Conservation (phyloP, 2,797 vertebrate genomes). For the Buphagus erythrorhynchus region DNA sequence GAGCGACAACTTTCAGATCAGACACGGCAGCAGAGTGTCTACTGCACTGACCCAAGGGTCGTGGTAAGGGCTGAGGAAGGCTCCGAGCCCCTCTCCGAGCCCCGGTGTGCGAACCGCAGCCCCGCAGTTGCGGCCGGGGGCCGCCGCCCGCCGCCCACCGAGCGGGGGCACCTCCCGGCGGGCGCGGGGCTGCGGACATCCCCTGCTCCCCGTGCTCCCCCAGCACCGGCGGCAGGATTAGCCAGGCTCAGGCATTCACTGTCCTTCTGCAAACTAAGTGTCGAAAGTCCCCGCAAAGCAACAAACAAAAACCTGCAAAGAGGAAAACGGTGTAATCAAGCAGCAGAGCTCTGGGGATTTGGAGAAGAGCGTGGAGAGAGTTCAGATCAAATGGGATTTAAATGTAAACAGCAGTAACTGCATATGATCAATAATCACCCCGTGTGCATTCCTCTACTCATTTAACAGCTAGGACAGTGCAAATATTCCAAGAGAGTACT, state of each 20-base stretch:
- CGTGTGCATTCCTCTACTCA: background rate
- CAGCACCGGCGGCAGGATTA: background rate
- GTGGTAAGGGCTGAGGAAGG: background rate
- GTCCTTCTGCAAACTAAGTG: background rate
- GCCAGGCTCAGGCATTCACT: background rate
- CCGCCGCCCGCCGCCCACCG: fast-evolving
- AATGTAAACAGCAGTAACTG: background rate
- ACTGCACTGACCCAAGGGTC: background rate
- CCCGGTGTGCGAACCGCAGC: background rate
- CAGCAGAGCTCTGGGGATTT: background rate
- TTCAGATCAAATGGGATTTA: background rate
- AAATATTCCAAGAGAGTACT: background rate
- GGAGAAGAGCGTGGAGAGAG: background rate
- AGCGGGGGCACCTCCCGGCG: background rate
- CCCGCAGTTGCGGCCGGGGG: background rate
- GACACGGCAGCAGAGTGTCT: background rate
- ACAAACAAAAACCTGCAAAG: background rate
- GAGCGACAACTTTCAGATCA: background rate
- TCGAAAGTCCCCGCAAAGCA: background rate
- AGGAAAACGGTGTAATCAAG: background rate
- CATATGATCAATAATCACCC: background rate
- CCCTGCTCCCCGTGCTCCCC: background rate
- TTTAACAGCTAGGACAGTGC: background rate
- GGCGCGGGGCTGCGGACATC: background rate
- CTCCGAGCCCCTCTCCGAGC: background rate